These are phyloP conservation scores for Drosophila ficusphila DNA, from an alignment of 1,140 invertebrate genomes.

Conservation along the genomic window DNA sequence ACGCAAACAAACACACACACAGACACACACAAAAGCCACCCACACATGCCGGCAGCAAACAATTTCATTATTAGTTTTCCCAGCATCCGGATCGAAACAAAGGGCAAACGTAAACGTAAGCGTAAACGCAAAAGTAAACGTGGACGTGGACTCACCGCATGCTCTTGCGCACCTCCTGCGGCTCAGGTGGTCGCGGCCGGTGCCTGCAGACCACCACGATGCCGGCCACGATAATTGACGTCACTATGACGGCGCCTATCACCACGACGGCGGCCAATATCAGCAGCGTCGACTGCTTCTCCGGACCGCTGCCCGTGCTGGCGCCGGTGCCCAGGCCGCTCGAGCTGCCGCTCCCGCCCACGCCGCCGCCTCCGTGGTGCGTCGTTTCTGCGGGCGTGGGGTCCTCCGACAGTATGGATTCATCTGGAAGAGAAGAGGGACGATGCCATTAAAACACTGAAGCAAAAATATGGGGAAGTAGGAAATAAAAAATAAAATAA, in stretches of 20 bases:
- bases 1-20: background rate
- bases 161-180: constrained; percentile 83
- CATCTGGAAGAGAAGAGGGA: constrained; percentile 54
- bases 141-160: constrained; percentile 78
- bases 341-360: constrained; percentile 39
- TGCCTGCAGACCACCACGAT: constrained; percentile 83
- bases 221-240: constrained; percentile 84
- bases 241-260: constrained; percentile 83
- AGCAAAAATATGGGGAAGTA: background rate
- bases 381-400: constrained; percentile 84
- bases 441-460: background rate
- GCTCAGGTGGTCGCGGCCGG: constrained; percentile 83
- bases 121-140: too few relatives aligned
- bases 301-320: constrained; percentile 75
- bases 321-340: constrained; percentile 66
- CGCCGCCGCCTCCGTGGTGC: constrained; percentile 69
- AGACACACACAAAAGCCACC: too few relatives aligned
- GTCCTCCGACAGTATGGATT: constrained; percentile 83
- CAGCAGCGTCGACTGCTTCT: constrained; percentile 83
- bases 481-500: too few relatives aligned
- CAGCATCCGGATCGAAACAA: constrained; percentile 13
- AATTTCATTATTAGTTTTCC: constrained; percentile 76
- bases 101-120: too few relatives aligned
- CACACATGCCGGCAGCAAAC: constrained; percentile 42
- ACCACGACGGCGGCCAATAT: constrained; percentile 82